Evolutionary conservation across 2,888 invertebrate species (phyloP).

Genomic region (Hipparchia sbordonii): DNA sequence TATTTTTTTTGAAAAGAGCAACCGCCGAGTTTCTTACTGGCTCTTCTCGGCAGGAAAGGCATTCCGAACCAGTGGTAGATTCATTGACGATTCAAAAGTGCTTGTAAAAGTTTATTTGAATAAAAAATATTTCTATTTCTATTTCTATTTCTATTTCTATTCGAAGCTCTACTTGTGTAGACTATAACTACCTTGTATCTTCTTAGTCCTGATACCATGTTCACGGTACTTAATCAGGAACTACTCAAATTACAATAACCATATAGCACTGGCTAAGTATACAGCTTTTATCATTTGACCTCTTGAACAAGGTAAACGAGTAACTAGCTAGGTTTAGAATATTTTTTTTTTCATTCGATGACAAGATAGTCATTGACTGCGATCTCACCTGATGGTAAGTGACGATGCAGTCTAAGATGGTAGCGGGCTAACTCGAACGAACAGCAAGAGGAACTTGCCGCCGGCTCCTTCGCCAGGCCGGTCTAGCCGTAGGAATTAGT

Average conservation of each 20-base stretch:
- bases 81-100: too few relatives aligned
- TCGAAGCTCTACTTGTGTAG: neutral
- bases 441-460: neutral
- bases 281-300: constrained; percentile 1
- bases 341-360: neutral
- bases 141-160: too few relatives aligned
- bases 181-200: too few relatives aligned
- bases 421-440: too few relatives aligned
- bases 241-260: neutral
- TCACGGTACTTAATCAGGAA: neutral
- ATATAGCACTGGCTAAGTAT: neutral
- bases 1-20: too few relatives aligned
- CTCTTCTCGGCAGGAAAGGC: too few relatives aligned
- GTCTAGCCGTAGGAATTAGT: constrained; percentile 32
- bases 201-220: neutral
- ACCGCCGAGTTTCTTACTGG: too few relatives aligned
- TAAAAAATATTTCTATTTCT: too few relatives aligned
- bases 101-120: too few relatives aligned
- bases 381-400: neutral
- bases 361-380: too few relatives aligned
- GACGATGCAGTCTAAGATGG: too few relatives aligned
- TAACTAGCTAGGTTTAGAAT: constrained; percentile 1
- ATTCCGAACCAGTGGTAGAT: too few relatives aligned
- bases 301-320: neutral
- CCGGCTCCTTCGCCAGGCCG: constrained; percentile 9